A percentile compares a stretch with the other conserved stretches of the same genome.
Conservation (phyloP, 2,797 vertebrate genomes). For the Hydrocynus forskahlii region DNA sequence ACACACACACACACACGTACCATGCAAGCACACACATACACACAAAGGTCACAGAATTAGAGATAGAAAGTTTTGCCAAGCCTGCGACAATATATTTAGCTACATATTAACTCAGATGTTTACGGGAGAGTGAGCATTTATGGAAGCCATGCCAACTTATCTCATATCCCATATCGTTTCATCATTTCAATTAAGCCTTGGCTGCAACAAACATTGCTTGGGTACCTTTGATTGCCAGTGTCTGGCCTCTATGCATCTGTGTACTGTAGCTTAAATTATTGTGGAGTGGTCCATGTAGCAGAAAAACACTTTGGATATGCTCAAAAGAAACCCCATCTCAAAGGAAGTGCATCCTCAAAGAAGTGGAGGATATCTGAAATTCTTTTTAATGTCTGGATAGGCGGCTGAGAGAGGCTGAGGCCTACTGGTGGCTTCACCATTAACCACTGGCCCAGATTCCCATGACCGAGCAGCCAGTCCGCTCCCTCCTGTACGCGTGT, state of each 20-base stretch:
- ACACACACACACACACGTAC: too few species aligned
- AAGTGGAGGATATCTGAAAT: slow-evolving; percentile 65
- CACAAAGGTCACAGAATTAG: too few species aligned
- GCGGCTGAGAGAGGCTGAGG: slow-evolving; percentile 52
- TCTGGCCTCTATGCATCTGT: slow-evolving; percentile 45
- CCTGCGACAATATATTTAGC: background rate
- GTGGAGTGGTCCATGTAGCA: slow-evolving; percentile 57
- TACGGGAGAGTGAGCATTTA: background rate
- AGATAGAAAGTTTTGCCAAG: too few species aligned
- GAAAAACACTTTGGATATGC: slow-evolving; percentile 68
- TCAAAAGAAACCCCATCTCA: slow-evolving; percentile 67
- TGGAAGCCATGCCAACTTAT: background rate
- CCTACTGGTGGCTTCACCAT: slow-evolving; percentile 62
- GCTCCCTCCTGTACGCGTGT: slow-evolving; percentile 18
- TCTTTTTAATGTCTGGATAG: slow-evolving; percentile 70
- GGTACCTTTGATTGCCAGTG: slow-evolving; percentile 3
- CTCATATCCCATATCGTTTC: background rate
- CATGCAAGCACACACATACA: background rate
- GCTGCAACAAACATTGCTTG: background rate
- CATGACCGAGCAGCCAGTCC: slow-evolving; percentile 43
- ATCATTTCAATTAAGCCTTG: background rate
- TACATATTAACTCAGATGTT: background rate
- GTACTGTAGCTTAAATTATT: slow-evolving; percentile 60
- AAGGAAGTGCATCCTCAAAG: slow-evolving; percentile 70
- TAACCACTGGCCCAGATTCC: slow-evolving; percentile 65